Conservation (phyloP, 1,140 invertebrate genomes). For the Leptinotarsa lineolata region DNA sequence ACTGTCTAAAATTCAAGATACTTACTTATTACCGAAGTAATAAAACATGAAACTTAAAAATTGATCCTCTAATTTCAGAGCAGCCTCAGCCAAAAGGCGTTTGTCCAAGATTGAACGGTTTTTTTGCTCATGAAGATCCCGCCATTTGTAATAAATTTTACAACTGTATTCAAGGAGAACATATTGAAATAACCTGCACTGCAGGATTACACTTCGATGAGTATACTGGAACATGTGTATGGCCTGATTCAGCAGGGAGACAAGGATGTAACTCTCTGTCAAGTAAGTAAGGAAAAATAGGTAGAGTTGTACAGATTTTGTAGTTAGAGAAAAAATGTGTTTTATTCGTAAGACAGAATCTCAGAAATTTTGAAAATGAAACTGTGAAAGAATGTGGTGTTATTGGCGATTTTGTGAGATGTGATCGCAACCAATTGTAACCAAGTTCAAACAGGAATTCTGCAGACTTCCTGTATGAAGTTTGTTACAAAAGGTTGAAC, state of each 20-base stretch:
- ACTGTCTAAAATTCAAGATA: too few species aligned
- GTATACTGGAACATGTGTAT: constrained; percentile 83
- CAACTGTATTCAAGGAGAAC: constrained; percentile 86
- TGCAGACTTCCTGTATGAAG: too few species aligned
- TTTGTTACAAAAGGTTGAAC: too few species aligned
- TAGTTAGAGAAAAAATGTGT: too few species aligned
- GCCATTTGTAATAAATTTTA: constrained; percentile 83
- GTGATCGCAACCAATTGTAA: too few species aligned
- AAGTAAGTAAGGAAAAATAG: background rate
- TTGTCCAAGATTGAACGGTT: constrained; percentile 84
- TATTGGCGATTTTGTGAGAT: too few species aligned
- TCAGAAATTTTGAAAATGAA: too few species aligned
- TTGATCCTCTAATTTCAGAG: constrained; percentile 61
- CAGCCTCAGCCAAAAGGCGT: constrained; percentile 71
- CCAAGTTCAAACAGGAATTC: too few species aligned
- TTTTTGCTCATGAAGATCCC: constrained; percentile 84
- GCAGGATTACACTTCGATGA: constrained; percentile 87
- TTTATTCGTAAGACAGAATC: too few species aligned
- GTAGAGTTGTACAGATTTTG: too few species aligned
- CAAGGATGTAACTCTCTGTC: constrained; percentile 65
- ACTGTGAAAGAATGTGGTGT: too few species aligned
- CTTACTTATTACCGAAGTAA: too few species aligned
- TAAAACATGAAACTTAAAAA: background rate
- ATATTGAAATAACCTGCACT: constrained; percentile 79
- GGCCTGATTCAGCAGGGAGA: constrained; percentile 80